phyloP scores from a whole-genome alignment of 2,888 invertebrate genomes.

The Synergus laeviventris region DNA sequence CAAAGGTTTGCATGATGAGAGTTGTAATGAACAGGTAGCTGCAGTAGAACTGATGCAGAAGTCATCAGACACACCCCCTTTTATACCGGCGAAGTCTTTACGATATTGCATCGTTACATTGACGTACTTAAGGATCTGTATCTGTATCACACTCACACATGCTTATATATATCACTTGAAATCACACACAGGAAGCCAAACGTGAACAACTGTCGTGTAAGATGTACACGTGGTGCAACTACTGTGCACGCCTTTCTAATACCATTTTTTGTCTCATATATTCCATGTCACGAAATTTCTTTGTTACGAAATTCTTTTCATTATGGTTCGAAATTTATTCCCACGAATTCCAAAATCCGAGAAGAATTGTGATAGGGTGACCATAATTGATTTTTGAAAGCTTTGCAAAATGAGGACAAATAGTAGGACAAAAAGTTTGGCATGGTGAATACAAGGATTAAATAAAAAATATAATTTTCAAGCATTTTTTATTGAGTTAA shows the following conservation, averaged over 20 bases:
- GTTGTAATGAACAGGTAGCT: slow-evolving; percentile 55
- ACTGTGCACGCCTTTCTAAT: slow-evolving; percentile 69
- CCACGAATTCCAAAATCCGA: neutral
- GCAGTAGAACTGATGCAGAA: slow-evolving; percentile 66
- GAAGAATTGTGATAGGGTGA: too few relatives aligned
- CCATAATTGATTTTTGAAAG: too few relatives aligned
- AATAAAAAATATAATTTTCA: too few relatives aligned
- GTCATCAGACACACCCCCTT: slow-evolving; percentile 65
- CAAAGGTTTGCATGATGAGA: slow-evolving; percentile 67
- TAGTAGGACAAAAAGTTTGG: too few relatives aligned
- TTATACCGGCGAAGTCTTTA: slow-evolving; percentile 64
- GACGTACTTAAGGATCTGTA: slow-evolving; percentile 50
- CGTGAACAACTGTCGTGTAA: slow-evolving; percentile 43
- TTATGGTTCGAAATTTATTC: slow-evolving; percentile 6
- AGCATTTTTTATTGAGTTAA: too few relatives aligned
- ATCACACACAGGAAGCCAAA: slow-evolving; percentile 43
- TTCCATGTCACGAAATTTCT: slow-evolving; percentile 61
- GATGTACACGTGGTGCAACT: slow-evolving; percentile 44
- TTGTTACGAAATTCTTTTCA: slow-evolving; percentile 50
- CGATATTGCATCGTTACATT: slow-evolving; percentile 57
- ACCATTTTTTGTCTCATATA: slow-evolving; percentile 51
- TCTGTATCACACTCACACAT: slow-evolving; percentile 47
- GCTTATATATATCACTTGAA: slow-evolving; percentile 42
- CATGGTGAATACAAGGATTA: too few relatives aligned
- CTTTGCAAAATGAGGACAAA: too few relatives aligned